Percentiles rank a stretch among this genome's conserved stretches.
These are phyloP conservation scores for Pelodiscus sinensis DNA, from an alignment of 2,113 vertebrate species.

Conservation along the genomic window DNA sequence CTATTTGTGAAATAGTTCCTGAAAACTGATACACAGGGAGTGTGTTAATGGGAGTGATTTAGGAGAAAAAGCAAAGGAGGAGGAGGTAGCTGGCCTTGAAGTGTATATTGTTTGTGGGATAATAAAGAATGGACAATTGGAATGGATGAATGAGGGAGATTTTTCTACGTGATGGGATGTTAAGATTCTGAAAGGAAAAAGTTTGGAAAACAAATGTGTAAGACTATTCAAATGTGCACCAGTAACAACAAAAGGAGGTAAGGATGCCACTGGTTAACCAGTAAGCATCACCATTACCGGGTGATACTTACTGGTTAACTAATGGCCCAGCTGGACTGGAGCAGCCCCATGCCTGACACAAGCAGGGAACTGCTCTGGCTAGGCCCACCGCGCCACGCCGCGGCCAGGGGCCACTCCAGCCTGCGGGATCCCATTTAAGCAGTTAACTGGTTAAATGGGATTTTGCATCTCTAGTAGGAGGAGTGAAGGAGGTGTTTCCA, in stretches of 20 bases:
- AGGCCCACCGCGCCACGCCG: too few relatives aligned
- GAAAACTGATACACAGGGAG: slow-evolving; percentile 8
- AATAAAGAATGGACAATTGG: not conserved
- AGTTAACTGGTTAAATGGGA: too few relatives aligned
- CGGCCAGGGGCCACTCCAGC: too few relatives aligned
- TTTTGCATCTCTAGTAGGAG: not conserved
- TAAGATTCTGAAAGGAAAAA: not conserved
- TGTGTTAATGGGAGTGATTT: not conserved
- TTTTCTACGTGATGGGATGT: not conserved
- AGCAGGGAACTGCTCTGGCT: too few relatives aligned
- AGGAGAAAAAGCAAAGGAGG: not conserved
- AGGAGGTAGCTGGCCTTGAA: not conserved
- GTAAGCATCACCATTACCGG: too few relatives aligned
- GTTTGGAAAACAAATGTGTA: not conserved
- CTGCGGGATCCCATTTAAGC: too few relatives aligned
- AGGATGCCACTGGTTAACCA: too few relatives aligned
- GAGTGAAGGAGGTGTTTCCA: not conserved
- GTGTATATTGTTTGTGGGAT: slow-evolving; percentile 8
- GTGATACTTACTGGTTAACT: too few relatives aligned
- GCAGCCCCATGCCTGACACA: too few relatives aligned
- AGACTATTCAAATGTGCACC: not conserved
- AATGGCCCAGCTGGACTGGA: too few relatives aligned
- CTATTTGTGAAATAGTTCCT: slow-evolving; percentile 21
- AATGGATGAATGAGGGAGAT: not conserved
- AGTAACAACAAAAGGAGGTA: not conserved